Base-by-base conservation (phyloP, 2,113 vertebrate genomes). In the Tachysurus fulvidraco region DNA sequence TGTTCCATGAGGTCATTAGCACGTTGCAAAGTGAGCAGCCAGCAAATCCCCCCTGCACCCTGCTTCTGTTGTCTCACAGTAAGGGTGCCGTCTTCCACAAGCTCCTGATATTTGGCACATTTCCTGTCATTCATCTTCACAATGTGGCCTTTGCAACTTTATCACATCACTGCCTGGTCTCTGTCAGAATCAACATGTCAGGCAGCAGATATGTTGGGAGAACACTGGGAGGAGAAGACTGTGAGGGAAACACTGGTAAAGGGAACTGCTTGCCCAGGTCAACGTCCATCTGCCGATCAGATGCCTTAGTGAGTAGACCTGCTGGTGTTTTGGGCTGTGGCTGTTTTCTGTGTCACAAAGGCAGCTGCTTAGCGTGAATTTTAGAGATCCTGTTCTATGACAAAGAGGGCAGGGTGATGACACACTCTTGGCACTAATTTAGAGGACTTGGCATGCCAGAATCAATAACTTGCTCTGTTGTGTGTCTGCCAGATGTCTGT, bases 111-210 rank as follows among this genome's bases (percentile, higher is more conserved):
- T 28, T 28, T 54, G 50, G n/a, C 25, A 77, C 25, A 17, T 46
- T 77, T 52, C 5, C 50, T 77, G 25, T 77, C 25, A 77, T 77
- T 54, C 12, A 13, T 13, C 74, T 77, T 17, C 46, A 3, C 46
- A 28, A 9, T 17, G n/a, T 28, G 74, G 74, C 25, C 12, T 28
- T 77, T 13, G 25, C 74, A 17, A 25, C 52, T 77, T 25, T 10
- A 57, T 55, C n/a, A 55, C n/a, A 46, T 46, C 46, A 50, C 19
- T 77, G 17, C 10, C 6, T 19, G 7, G 76, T 55, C 52, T 30
- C 76, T 78, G 76, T 30, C 16, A 78, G 6, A 78, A 78, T 30
- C 14, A 30, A 78, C 25, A 77, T 77, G 52, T 77, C 23, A 77
- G 28, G 52, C 73, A n/a, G 25, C 23, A 78, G 50, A 78, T 30